A percentile compares a stretch with the other conserved stretches of the same genome.
Conservation (phyloP, 2,888 invertebrate species). For the Cyclophora punctaria region DNA sequence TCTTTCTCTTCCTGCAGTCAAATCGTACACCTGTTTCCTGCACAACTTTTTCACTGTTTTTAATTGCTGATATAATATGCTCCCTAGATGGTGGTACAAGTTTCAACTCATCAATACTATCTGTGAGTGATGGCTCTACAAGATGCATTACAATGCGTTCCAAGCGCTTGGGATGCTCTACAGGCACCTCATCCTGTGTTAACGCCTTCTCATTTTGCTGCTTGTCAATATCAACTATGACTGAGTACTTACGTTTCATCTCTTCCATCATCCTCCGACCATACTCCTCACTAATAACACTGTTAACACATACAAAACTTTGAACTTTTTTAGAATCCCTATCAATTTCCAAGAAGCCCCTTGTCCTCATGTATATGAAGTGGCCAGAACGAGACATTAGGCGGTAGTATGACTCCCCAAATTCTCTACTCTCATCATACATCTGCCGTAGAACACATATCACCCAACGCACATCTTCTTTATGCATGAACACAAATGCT, state of each 20-base stretch:
- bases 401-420: slow-evolving; percentile 90
- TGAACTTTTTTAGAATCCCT: slow-evolving; percentile 83
- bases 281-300: slow-evolving; percentile 83
- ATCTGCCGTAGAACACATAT: slow-evolving; percentile 91
- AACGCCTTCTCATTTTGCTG: slow-evolving; percentile 35
- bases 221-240: slow-evolving; percentile 75
- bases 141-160: slow-evolving; percentile 84
- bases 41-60: slow-evolving; percentile 64
- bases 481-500: slow-evolving; percentile 92
- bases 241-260: slow-evolving; percentile 87
- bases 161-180: slow-evolving; percentile 81
- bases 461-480: slow-evolving; percentile 91
- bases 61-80: slow-evolving; percentile 63
- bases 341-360: slow-evolving; percentile 89
- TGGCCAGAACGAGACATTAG: slow-evolving; percentile 87
- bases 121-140: slow-evolving; percentile 51
- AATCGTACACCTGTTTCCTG: slow-evolving; percentile 61
- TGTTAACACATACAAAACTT: slow-evolving; percentile 91
- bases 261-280: slow-evolving; percentile 82
- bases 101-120: slow-evolving; percentile 53
- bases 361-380: slow-evolving; percentile 88
- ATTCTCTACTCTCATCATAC: slow-evolving; percentile 89
- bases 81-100: slow-evolving; percentile 63
- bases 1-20: slow-evolving; percentile 60
- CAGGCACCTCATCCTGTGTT: slow-evolving; percentile 56